Evolutionary conservation across 2,113 vertebrate species (phyloP), one percentile per base, ranked within the genome.

Genomic region (Rhegmatorhina hoffmannsi): DNA sequence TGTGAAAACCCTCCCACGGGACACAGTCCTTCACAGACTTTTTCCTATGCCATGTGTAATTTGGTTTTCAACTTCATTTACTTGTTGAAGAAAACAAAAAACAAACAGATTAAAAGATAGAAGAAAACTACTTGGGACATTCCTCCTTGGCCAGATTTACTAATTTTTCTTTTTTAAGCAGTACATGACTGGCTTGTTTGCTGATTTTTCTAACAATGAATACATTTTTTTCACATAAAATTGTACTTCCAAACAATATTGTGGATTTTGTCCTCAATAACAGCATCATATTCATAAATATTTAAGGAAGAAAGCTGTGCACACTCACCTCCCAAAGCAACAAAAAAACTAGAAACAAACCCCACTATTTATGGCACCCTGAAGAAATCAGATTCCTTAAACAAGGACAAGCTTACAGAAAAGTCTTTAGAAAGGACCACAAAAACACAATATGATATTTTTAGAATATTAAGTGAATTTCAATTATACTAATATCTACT

Each of bases 341-440:
- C 9, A 38, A 33, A 80, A 62, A 38, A 56, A 14, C 0, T 13
- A 52, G 20, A 86, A 40, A 16, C 6, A 82, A 78, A 31, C 7
- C 0, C 0, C 15, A 33, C 10, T 43, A 25, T 28, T 70, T 66
- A 60, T 70, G 19, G 1, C 9, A 44, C 10, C 4, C 25, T 49
- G 40, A 70, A 87, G 59, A 87, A 73, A 78, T 43, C 5, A 33
- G 12, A 34, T 60, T 92, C 40, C 31, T 53, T 80, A 49, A 64
- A 58, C 10, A 72, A 47, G 9, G 63, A 58, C 9, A 67, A 47
- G 6, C 28, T 67, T n/a, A 80, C 24, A 43, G 7, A 20, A 49
- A 8, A 33, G 10, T 12, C 31, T 75, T 66, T 70, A 67, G 12
- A 26, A 29, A 56, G 28, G 28, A 33, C 5, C 2, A 18, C 17